A percentile compares a stretch with the other conserved stretches of the same genome.
phyloP scores from a whole-genome alignment of 2,888 invertebrate species.

The Candidula unifasciata region DNA sequence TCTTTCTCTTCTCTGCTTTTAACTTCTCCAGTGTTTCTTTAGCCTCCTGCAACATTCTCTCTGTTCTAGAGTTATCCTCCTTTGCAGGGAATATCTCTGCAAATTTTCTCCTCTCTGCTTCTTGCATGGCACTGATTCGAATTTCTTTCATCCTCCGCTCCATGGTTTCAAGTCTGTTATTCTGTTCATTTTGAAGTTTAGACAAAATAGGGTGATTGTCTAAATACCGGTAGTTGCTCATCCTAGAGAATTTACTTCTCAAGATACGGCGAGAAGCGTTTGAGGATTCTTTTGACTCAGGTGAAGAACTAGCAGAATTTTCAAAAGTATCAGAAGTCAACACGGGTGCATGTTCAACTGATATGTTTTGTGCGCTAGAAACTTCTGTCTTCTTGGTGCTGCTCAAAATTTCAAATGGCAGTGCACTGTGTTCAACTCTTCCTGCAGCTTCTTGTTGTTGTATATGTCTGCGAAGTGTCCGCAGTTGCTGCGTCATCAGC shows the following conservation, averaged over 20 bases:
- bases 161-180: slow-evolving; percentile 68
- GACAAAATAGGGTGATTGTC: slow-evolving; percentile 70
- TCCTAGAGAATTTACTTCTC: slow-evolving; percentile 51
- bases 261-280: neutral
- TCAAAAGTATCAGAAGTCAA: neutral
- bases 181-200: slow-evolving; percentile 72
- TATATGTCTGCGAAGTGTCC: slow-evolving; percentile 42
- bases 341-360: neutral
- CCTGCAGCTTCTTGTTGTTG: slow-evolving; percentile 30
- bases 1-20: slow-evolving; percentile 54
- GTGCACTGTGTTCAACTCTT: neutral
- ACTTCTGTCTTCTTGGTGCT: neutral
- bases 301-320: neutral
- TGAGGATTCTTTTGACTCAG: neutral
- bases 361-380: neutral
- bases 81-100: slow-evolving; percentile 69
- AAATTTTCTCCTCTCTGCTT: slow-evolving; percentile 70
- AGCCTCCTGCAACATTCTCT: slow-evolving; percentile 63
- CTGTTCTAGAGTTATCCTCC: slow-evolving; percentile 59
- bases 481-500: slow-evolving; percentile 42
- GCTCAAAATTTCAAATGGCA: neutral
- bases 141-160: slow-evolving; percentile 68
- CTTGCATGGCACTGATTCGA: slow-evolving; percentile 68
- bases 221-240: slow-evolving; percentile 55
- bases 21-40: slow-evolving; percentile 61